Conservation (phyloP, 2,113 vertebrate species). For the Bubalus kerabau region DNA sequence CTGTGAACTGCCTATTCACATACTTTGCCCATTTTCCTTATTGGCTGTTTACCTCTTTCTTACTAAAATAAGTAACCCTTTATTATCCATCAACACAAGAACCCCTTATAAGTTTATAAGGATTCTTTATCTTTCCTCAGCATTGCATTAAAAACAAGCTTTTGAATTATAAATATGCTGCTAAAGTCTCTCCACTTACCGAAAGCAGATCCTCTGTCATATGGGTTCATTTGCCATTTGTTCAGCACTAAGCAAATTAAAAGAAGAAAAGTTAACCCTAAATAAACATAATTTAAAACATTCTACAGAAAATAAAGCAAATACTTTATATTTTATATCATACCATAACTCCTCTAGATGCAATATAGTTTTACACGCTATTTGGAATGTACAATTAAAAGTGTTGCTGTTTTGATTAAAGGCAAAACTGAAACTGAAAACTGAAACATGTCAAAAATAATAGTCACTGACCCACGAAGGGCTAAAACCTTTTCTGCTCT, state of each 20-base stretch:
- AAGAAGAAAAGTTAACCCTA: conserved; percentile 29
- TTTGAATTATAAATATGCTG: neutral
- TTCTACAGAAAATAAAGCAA: neutral
- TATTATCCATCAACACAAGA: neutral
- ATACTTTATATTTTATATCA: neutral
- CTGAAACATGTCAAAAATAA: neutral
- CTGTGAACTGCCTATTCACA: neutral
- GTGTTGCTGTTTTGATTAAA: neutral
- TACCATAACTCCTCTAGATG: neutral
- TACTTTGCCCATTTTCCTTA: neutral
- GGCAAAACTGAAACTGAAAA: neutral
- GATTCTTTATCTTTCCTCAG: neutral
- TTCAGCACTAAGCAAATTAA: conserved; percentile 87
- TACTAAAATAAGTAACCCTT: neutral
- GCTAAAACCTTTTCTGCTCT: neutral
- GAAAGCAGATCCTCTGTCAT: conserved; percentile 95
- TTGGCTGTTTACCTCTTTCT: neutral
- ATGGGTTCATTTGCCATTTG: conserved; percentile 99
- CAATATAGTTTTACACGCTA: neutral
- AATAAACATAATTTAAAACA: neutral
- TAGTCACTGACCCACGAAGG: neutral
- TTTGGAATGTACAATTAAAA: neutral
- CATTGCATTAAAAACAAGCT: neutral
- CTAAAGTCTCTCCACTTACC: conserved; percentile 83
- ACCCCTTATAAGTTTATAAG: neutral